Evolutionary conservation across 2,797 vertebrate genomes (phyloP).

Genomic region (Onychomys leucogaster): DNA sequence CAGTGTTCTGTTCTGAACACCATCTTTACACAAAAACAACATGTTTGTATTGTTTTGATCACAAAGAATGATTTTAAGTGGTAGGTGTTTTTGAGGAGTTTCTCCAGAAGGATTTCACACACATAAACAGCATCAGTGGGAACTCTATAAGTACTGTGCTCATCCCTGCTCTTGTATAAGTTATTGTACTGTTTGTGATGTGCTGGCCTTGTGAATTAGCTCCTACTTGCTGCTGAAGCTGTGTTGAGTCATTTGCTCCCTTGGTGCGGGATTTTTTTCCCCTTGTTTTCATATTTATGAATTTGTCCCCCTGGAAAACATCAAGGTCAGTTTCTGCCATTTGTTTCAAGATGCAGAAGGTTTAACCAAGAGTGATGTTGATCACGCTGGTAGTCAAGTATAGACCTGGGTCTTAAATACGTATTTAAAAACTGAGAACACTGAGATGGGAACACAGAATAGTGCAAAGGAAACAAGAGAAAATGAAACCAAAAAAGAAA

Average conservation of each 20-base stretch:
- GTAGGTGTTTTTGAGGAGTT: neutral
- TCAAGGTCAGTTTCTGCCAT: slow-evolving; percentile 76
- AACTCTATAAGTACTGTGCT: neutral
- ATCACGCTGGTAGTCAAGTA: slow-evolving; percentile 55
- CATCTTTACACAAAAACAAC: neutral
- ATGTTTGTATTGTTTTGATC: neutral
- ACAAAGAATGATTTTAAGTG: slow-evolving; percentile 20
- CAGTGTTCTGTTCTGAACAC: slow-evolving; percentile 1
- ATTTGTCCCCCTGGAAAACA: slow-evolving; percentile 70
- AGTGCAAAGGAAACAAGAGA: slow-evolving; percentile 36
- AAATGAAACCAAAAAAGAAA: neutral
- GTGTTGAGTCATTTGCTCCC: slow-evolving; percentile 44
- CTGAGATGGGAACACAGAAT: slow-evolving; percentile 28
- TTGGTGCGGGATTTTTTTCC: neutral
- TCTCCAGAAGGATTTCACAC: neutral
- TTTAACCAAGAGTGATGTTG: slow-evolving; percentile 68
- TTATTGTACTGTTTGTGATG: slow-evolving; percentile 17
- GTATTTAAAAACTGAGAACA: slow-evolving; percentile 61
- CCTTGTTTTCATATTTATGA: slow-evolving; percentile 69
- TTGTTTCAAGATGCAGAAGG: slow-evolving; percentile 68
- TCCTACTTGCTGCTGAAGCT: slow-evolving; percentile 42
- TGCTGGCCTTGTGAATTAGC: slow-evolving; percentile 12
- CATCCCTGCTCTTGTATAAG: slow-evolving; percentile 27
- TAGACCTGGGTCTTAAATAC: slow-evolving; percentile 63
- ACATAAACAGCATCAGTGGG: neutral